Percentiles rank a stretch among this genome's conserved stretches.
phyloP scores from a whole-genome alignment of 2,888 invertebrate species.

The Apoda limacodes region DNA sequence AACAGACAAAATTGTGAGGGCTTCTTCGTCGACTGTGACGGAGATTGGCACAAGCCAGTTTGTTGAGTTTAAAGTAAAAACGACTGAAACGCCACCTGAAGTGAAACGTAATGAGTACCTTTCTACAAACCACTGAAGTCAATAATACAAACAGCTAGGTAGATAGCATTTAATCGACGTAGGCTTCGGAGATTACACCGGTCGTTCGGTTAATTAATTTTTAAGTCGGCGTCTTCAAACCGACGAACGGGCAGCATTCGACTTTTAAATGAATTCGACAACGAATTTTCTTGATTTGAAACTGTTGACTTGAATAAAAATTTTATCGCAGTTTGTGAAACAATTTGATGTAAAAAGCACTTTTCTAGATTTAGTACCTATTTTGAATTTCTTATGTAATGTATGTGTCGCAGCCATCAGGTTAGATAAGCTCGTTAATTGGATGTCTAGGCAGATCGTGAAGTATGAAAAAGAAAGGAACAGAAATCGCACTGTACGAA shows the following conservation, averaged over 20 bases:
- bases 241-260: conserved; percentile 34
- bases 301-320: conserved; percentile 34
- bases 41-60: conserved; percentile 43
- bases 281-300: conserved; percentile 37
- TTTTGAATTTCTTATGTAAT: no score
- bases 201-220: conserved; percentile 70
- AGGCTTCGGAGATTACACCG: conserved; percentile 60
- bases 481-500: no score
- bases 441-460: no score
- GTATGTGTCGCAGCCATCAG: no score
- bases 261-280: conserved; percentile 52
- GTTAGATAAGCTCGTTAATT: no score
- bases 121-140: conserved; percentile 30
- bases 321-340: no score
- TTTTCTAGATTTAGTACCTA: no score
- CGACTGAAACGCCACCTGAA: conserved; percentile 32
- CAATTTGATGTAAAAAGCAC: no score
- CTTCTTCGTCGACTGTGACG: conserved; percentile 38
- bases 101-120: conserved; percentile 33
- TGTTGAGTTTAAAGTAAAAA: conserved; percentile 26
- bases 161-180: conserved; percentile 48
- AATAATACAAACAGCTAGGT: conserved; percentile 36
- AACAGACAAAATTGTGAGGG: conserved; percentile 42
- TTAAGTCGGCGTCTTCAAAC: conserved; percentile 58
- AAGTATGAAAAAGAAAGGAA: no score